Evolutionary conservation across 2,888 invertebrate species (phyloP), one percentile per base, ranked within the genome.

Genomic region (Coremacera marginata): DNA sequence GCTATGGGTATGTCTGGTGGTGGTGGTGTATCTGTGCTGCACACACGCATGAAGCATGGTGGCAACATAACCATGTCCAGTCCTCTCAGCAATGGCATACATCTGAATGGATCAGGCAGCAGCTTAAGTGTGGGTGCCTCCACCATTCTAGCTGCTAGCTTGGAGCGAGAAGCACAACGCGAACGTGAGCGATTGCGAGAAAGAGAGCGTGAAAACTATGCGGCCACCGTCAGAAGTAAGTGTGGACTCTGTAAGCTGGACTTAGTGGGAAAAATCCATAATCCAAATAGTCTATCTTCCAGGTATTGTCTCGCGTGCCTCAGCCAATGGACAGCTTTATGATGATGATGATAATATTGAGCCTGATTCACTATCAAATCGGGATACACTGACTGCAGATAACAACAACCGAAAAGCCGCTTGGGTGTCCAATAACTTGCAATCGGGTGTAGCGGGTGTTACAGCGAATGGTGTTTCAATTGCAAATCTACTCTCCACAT

Each of bases 171-270:
- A 65, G 84, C 85, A 0, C 86, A 90, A 74, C 89, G 90, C 0
- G 87, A 87, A 57, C 83, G 90, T 0, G 87, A 88, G 74, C 84
- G 89, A n/a, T 89, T 90, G 51, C 84, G 86, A 63, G 88, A 89
- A 70, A 85, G 87, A 72, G 88, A 89, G 75, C 86, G 87, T 70
- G 89, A 89, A 77, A 89, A 86, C 81, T 84, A 92, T 82, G 91
- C 91, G 55, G 91, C 91, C 34, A 92, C 92, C 3, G 91, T 92
- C 77, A 91, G 92, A 90, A 92, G 92, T 92, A 88, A 89, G 89
- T 86, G 80, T 37, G 75, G 51, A 37, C 16, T 22, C 44, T 31
- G 8, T 9, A 11, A n/a, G 44, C 3, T 31, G 55, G 16, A 51
- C 34, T 44, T 34, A 5, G 14, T 34, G n/a, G 27, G 82, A 80